Evolutionary conservation across 2,888 invertebrate genomes (phyloP).

Genomic region (Dermolepida albohirtum): DNA sequence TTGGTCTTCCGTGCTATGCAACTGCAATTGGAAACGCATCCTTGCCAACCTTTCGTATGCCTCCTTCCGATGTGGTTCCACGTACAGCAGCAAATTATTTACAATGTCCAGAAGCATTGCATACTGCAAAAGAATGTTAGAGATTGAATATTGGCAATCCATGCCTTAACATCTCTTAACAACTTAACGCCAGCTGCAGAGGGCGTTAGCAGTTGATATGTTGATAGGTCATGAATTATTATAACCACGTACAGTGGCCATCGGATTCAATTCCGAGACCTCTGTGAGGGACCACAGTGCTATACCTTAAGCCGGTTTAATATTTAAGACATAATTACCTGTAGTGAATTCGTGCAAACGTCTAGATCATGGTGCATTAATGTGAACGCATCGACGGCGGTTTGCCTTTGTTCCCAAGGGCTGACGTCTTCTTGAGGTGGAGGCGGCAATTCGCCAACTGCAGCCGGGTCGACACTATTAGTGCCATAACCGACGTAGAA

Average conservation of each 20-base stretch:
- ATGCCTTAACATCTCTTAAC: no score
- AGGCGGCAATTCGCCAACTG: slow-evolving; percentile 75
- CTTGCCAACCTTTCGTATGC: slow-evolving; percentile 89
- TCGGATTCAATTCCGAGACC: no score
- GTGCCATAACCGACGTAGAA: slow-evolving; percentile 96
- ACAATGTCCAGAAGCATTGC: slow-evolving; percentile 98
- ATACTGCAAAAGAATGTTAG: slow-evolving; percentile 72
- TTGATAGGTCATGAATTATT: no score
- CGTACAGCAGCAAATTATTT: slow-evolving; percentile 95
- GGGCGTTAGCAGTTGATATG: no score
- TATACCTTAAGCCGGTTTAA: no score
- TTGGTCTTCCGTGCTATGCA: slow-evolving; percentile 92
- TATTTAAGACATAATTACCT: slow-evolving; percentile 65
- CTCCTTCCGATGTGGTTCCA: slow-evolving; percentile 95
- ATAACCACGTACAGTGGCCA: slow-evolving; percentile 3
- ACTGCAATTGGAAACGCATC: slow-evolving; percentile 93
- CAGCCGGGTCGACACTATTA: slow-evolving; percentile 77
- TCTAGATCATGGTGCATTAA: slow-evolving; percentile 98
- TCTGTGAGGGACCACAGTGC: no score
- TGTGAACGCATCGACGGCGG: slow-evolving; percentile 96
- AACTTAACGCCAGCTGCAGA: no score
- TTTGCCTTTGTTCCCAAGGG: slow-evolving; percentile 84
- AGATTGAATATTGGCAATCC: no score
- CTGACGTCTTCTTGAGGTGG: slow-evolving; percentile 75
- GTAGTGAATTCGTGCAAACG: slow-evolving; percentile 95